Evolutionary conservation across 2,888 invertebrate genomes (phyloP), one percentile per base, ranked within the genome.

Genomic region (Alentia gelatinosa): DNA sequence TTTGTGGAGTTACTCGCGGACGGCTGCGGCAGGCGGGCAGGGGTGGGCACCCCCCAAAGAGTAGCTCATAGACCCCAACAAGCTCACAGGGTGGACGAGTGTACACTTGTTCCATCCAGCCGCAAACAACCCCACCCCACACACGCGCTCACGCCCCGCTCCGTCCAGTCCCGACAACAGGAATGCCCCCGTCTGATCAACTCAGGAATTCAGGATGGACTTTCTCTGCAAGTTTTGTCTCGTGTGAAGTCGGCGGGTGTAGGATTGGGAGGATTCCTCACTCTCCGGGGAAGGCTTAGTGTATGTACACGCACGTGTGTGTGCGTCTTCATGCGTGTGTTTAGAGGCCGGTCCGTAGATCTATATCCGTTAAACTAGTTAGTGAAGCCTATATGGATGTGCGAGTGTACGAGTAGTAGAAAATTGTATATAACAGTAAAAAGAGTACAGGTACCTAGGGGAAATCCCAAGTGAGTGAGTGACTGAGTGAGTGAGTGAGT

Each of bases 171-270:
- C 56, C 56, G 19, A 56, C 56, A n/a, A n/a, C 56, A 56, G 68
- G 68, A 68, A 68, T 68, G 68, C 68, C 68, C 15, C 79, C 79
- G 79, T 79, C 79, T 79, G 79, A 79, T 79, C 79, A 79, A 79
- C 37, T 79, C 39, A 37, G 79, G 79, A 79, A 79, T 79, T 79
- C 79, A 39, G 37, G 79, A 79, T 79, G 79, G 79, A 79, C 79
- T 79, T 79, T 79, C 12, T 12, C n/a, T 19, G 37, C n/a, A 39
- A 35, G 39, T 39, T 63, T 79, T 79, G 79, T 39, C 37, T 26
- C 79, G 79, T 79, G 79, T 79, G 79, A 79, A 79, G 79, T 35
- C 9, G 35, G 39, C 19, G 79, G 37, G 35, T 26, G n/a, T n/a
- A n/a, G n/a, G n/a, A n/a, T n/a, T n/a, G n/a, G 79, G 12, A 15